Evolutionary conservation across 2,113 vertebrate genomes (phyloP), one percentile per base, ranked within the genome.

Genomic region (Verasper variegatus): DNA sequence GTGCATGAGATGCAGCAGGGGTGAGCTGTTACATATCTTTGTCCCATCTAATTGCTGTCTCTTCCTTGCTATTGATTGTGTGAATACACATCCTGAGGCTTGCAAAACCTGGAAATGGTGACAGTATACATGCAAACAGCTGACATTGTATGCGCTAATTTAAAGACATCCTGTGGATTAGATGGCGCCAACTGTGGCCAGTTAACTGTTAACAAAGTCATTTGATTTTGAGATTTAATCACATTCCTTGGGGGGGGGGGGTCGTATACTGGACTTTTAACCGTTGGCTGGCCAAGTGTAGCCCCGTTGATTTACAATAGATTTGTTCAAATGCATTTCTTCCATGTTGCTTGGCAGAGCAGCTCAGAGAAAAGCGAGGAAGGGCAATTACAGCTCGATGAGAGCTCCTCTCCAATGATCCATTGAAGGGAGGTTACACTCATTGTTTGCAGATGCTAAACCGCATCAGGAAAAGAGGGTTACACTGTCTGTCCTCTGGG

Each of bases 131-230:
- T 89, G 82, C 79, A 90, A 91, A 91, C 78, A 58, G 58, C 18
- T 52, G 68, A 27, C 85, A 86, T 85, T 90, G 88, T 91, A 73
- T 91, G 81, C 42, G 0, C 54, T 55, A 74, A 87, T 82, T 81
- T 76, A 42, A 87, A 80, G 78, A 81, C 87, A 77, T 90, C 88
- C 88, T 91, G 91, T 83, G 72, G 82, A 84, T 88, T 81, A 76
- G 83, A 86, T 75, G 59, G 68, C 59, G 65, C 74, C 51, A 71
- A 71, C 83, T 80, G 83, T 68, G 79, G 68, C 57, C 68, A 56
- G 61, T 63, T 45, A 49, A 23, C 61, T 70, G 75, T 90, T 82
- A 84, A 67, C 78, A 69, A 15, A 70, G 69, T 60, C 82, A 42
- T 81, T 88, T 80, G 70, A 68, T 55, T 64, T 26, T 57, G 27